phyloP scores from a whole-genome alignment of 2,113 vertebrate species.

The Rousettus leschenaultii region DNA sequence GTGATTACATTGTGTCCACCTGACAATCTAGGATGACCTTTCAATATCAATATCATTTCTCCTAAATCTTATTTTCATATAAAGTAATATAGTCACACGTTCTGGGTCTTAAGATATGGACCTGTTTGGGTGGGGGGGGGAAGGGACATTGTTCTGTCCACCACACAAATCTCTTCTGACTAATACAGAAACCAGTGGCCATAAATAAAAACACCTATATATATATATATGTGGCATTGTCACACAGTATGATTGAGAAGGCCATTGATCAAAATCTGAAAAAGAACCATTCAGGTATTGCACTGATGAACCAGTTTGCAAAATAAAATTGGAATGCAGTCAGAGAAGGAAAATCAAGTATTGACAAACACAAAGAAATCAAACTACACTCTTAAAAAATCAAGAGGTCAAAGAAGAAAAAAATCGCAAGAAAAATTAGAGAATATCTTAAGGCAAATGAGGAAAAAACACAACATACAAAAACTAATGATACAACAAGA shows the following conservation, averaged over 20 bases:
- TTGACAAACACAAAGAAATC: background rate
- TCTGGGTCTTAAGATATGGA: no score
- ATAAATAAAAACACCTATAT: background rate
- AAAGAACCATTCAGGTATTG: no score
- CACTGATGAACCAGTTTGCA: background rate
- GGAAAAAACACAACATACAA: background rate
- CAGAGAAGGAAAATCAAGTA: background rate
- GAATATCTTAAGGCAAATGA: background rate
- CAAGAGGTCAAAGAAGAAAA: background rate
- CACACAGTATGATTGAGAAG: background rate
- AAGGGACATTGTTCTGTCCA: no score
- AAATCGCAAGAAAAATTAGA: background rate
- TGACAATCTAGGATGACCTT: no score
- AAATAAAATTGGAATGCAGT: background rate
- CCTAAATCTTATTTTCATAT: no score
- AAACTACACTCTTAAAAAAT: background rate
- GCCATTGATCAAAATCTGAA: background rate
- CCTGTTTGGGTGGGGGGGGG: fast-evolving
- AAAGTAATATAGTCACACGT: no score
- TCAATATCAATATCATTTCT: no score
- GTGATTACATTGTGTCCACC: no score
- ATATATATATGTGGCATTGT: no score
- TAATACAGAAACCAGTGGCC: no score
- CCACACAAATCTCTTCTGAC: no score
- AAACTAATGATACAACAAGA: background rate